Conservation (phyloP, 2,888 invertebrate genomes). For the Tridacna crocea region DNA sequence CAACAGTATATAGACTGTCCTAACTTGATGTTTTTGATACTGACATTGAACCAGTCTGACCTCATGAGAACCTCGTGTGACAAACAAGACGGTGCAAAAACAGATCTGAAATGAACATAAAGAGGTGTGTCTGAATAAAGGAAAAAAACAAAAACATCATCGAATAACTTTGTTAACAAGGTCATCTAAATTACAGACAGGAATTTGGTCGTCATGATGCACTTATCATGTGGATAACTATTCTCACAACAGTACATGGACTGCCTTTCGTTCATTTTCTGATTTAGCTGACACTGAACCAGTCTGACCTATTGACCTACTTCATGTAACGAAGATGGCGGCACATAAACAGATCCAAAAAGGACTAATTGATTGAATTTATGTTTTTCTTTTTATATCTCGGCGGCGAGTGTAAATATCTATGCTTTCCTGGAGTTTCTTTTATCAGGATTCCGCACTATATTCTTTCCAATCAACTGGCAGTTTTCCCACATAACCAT, state of each 20-base stretch:
- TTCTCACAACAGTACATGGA: neutral
- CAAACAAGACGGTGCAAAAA: slow-evolving; percentile 96
- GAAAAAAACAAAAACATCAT: neutral
- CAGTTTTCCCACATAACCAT: too few relatives aligned
- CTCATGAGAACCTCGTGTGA: slow-evolving; percentile 95
- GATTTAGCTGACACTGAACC: too few relatives aligned
- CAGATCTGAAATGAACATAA: slow-evolving; percentile 86
- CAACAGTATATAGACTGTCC: slow-evolving; percentile 95
- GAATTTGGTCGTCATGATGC: neutral
- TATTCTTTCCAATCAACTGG: too few relatives aligned
- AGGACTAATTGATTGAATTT: too few relatives aligned
- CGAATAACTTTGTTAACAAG: neutral
- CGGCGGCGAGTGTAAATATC: too few relatives aligned
- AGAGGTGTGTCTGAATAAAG: neutral
- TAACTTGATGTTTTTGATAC: slow-evolving; percentile 92
- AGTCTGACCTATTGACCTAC: too few relatives aligned
- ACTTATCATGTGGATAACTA: neutral
- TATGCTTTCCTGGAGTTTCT: too few relatives aligned
- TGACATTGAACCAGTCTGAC: slow-evolving; percentile 93
- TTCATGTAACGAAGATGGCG: too few relatives aligned
- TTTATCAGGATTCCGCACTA: too few relatives aligned
- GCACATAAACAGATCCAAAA: too few relatives aligned
- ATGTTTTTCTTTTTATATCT: too few relatives aligned
- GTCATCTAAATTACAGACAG: neutral
- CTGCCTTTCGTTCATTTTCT: too few relatives aligned